A percentile compares a stretch with the other conserved stretches of the same genome.
These are phyloP conservation scores for Medauroidea extradentata DNA, from an alignment of 1,140 invertebrate species.

Conservation along the genomic window DNA sequence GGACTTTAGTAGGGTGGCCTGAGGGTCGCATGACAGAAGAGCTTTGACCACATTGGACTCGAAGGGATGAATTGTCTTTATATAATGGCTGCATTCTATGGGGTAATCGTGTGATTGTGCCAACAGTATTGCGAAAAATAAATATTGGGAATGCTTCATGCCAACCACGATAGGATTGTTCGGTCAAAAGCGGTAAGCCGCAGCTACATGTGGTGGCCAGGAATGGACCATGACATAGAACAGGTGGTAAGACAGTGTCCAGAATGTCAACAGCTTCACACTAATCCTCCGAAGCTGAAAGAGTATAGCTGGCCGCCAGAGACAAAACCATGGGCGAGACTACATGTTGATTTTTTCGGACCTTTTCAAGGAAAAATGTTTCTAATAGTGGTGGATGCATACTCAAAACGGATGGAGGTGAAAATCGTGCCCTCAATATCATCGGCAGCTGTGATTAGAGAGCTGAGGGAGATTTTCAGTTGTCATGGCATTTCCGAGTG, in stretches of 20 bases:
- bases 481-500: too few species aligned
- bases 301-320: constrained; percentile 36
- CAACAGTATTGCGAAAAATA: constrained; percentile 17
- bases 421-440: too few species aligned
- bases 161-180: constrained; percentile 41
- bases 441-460: too few species aligned
- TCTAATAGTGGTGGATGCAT: too few species aligned
- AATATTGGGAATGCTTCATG: constrained; percentile 38
- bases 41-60: background rate
- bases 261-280: background rate
- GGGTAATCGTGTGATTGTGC: constrained; percentile 30
- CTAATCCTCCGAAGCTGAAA: constrained; percentile 20
- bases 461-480: too few species aligned
- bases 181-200: constrained; percentile 43
- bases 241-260: constrained; percentile 16
- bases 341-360: constrained; percentile 47
- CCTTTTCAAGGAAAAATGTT: constrained; percentile 8
- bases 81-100: constrained; percentile 5
- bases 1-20: background rate
- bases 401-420: too few species aligned
- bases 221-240: constrained; percentile 42
- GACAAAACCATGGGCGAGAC: constrained; percentile 39
- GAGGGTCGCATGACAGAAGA: background rate
- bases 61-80: background rate
- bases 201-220: constrained; percentile 44